Base-by-base conservation (phyloP, 2,888 invertebrate species). In the Chironomus riparius region DNA sequence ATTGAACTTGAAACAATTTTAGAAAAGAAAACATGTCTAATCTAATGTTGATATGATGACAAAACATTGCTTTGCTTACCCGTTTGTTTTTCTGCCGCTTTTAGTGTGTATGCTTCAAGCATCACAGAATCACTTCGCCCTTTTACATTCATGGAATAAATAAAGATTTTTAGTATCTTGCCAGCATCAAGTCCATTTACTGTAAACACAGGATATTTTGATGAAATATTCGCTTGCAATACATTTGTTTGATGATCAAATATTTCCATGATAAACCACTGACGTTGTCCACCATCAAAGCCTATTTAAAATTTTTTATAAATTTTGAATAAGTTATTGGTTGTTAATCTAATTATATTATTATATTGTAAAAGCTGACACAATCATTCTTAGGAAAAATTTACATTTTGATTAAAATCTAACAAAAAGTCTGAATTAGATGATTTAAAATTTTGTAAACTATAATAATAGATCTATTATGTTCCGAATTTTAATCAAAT, bases 111-210 rank as follows among this genome's bases (percentile, higher is more conserved):
- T 62, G 90, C 92, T 81, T 91, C 91, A 13, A 92, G 83, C 75
- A 87, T 82, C 18, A 91, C 88, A 0, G 88, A 83, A 77, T 93
- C 93, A 78, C 94, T 94, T 79, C 90, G 87, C 15, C 95, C 95
- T 80, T 93, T 91, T 5, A 90, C 88, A 83, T 96, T 96, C 77
- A 89, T 89, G 1, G 95, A 91, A 83, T 92, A 95, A 78, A 95
- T 88, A 74, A 90, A 86, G 82, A 95, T 89, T 80, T 90, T 90
- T 78, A 95, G 87, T 15, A 90, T 87, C 80, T 91, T 91, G 5
- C 92, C 94, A 0, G 95, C 88, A 76, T 92, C 91, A 74, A 96
- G 86, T 4, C 90, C 91, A 79, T 89, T 88, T 1, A 94, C 90
- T 76, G 90, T 90, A 85, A 95, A 92, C 47, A 89, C 86, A 0